Evolutionary conservation across 2,113 vertebrate species (phyloP).

Genomic region (Cichladusa arquata): DNA sequence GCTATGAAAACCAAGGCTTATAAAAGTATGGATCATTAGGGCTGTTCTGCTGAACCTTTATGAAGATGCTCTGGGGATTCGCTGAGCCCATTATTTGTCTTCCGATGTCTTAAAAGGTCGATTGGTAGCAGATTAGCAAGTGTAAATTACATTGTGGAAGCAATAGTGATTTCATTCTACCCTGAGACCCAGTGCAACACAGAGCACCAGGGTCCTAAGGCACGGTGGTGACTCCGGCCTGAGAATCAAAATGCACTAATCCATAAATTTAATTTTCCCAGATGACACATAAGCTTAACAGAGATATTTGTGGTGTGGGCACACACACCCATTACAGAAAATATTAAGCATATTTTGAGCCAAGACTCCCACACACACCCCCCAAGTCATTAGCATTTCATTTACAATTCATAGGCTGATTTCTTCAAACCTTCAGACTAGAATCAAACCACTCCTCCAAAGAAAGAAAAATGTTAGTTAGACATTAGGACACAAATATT

Average conservation of each 20-base stretch:
- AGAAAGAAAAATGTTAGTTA: not conserved
- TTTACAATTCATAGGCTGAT: not conserved
- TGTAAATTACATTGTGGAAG: not conserved
- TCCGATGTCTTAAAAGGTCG: slow-evolving; percentile 7
- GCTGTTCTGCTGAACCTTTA: not conserved
- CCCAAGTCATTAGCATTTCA: not conserved
- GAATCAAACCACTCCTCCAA: not conserved
- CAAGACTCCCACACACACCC: not conserved
- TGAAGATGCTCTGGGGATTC: not conserved
- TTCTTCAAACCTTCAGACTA: not conserved
- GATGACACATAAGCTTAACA: not conserved
- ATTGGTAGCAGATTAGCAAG: slow-evolving; percentile 8
- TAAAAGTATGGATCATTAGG: not conserved
- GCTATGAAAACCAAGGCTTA: not conserved
- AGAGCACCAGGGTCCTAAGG: not conserved
- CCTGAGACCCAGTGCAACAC: not conserved
- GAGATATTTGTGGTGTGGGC: not conserved
- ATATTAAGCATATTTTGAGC: not conserved
- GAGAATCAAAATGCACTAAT: not conserved
- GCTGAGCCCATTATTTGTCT: not conserved
- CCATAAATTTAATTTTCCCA: not conserved
- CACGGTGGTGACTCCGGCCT: not conserved
- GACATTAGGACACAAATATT: not conserved
- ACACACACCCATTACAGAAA: not conserved
- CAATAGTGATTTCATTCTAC: not conserved